phyloP scores from a whole-genome alignment of 2,888 invertebrate species.

The Ecdyonurus torrentis region DNA sequence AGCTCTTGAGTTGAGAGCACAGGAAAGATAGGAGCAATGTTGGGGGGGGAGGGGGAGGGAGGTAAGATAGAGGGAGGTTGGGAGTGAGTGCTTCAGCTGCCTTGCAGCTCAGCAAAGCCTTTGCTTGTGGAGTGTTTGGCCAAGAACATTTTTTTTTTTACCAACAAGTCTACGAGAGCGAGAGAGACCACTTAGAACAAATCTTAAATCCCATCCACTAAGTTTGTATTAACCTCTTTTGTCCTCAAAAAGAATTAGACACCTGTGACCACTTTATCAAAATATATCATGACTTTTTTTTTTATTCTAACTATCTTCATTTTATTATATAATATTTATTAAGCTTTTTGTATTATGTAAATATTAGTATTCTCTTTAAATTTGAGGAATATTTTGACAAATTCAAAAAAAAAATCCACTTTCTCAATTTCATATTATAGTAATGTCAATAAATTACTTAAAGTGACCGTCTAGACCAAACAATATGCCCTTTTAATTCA shows the following conservation, averaged over 20 bases:
- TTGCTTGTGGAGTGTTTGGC: not conserved
- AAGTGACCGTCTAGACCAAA: no score
- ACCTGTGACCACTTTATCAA: slow-evolving; percentile 1
- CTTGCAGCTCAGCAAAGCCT: not conserved
- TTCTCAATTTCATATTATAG: no score
- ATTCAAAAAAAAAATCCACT: no score
- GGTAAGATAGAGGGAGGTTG: not conserved
- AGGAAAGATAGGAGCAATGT: no score
- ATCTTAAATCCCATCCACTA: slow-evolving; percentile 3
- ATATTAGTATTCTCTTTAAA: no score
- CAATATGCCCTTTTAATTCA: no score
- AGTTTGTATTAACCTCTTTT: not conserved
- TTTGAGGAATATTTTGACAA: no score
- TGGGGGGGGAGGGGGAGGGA: not conserved
- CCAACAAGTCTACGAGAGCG: not conserved
- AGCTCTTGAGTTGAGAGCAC: not conserved
- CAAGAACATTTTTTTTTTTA: not conserved
- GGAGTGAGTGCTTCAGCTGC: not conserved
- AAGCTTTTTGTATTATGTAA: no score
- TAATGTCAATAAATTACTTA: no score
- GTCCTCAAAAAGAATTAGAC: slow-evolving; percentile 1
- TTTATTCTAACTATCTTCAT: not conserved
- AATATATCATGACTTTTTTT: not conserved
- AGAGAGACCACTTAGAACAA: slow-evolving; percentile 2
- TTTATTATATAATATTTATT: no score